phyloP scores from a whole-genome alignment of 2,113 vertebrate genomes.

The Electrona antarctica region DNA sequence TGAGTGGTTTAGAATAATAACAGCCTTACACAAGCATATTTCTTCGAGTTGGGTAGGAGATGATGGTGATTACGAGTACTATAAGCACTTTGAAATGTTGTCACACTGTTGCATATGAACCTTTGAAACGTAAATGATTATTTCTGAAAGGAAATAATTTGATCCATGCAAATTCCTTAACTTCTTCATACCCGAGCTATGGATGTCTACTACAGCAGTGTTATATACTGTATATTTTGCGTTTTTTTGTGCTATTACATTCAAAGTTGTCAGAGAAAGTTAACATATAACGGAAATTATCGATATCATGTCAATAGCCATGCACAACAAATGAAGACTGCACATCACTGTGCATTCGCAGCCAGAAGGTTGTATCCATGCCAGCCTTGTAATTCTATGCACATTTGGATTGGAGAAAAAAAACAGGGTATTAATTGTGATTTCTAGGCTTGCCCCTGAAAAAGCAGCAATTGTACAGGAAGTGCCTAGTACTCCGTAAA shows the following conservation, averaged over 20 bases:
- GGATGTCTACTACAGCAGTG: too few species aligned
- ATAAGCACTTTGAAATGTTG: slow-evolving; percentile 43
- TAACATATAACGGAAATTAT: background rate
- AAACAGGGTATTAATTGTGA: too few species aligned
- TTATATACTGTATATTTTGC: too few species aligned
- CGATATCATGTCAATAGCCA: background rate
- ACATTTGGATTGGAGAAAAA: too few species aligned
- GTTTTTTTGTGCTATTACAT: too few species aligned
- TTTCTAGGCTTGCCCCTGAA: too few species aligned
- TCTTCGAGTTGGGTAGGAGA: slow-evolving; percentile 50
- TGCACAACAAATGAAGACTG: background rate
- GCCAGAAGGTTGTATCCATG: background rate
- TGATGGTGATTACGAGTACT: slow-evolving; percentile 46
- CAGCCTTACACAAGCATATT: slow-evolving; percentile 34
- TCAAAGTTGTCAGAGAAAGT: too few species aligned
- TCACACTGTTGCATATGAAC: slow-evolving; percentile 49
- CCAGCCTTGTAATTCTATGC: background rate
- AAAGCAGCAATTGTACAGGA: too few species aligned
- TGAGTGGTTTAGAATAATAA: slow-evolving; percentile 65
- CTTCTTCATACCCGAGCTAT: background rate
- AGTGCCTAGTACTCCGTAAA: too few species aligned
- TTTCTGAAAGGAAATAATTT: slow-evolving; percentile 29
- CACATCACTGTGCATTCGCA: background rate
- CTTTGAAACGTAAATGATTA: slow-evolving; percentile 27
- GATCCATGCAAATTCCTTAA: background rate